Percentiles rank a stretch among this genome's conserved stretches.
phyloP scores from a whole-genome alignment of 2,888 invertebrate species.

The Aplocera efformata region DNA sequence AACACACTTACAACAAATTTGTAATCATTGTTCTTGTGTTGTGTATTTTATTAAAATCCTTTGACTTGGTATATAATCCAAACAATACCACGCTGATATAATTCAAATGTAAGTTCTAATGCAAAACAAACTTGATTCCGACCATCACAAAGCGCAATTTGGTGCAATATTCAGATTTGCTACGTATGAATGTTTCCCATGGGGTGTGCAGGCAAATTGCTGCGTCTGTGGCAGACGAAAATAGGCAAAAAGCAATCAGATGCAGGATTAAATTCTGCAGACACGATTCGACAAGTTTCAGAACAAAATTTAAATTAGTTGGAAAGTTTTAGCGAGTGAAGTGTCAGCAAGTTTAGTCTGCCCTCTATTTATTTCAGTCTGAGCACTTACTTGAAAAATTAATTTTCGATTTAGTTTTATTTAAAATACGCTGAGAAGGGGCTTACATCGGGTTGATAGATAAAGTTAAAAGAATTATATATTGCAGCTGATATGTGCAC shows the following conservation, averaged over 20 bases:
- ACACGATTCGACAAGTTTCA: conserved; percentile 12
- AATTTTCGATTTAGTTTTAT: too few species aligned
- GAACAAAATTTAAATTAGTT: conserved; percentile 9
- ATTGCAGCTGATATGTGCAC: too few species aligned
- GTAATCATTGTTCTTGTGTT: too few species aligned
- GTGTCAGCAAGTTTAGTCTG: background rate
- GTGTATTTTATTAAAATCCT: too few species aligned
- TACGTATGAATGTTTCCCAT: conserved; percentile 25
- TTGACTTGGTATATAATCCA: too few species aligned
- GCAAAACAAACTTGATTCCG: conserved; percentile 20
- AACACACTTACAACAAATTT: too few species aligned
- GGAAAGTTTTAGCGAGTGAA: conserved; percentile 2
- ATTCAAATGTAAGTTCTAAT: conserved; percentile 16
- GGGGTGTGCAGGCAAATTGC: conserved; percentile 22
- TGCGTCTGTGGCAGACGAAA: conserved; percentile 18
- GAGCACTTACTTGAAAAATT: too few species aligned
- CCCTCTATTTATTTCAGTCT: too few species aligned
- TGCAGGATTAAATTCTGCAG: conserved; percentile 16
- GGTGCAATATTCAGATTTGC: conserved; percentile 32
- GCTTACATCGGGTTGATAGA: too few species aligned
- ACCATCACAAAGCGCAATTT: conserved; percentile 28
- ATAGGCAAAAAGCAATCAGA: conserved; percentile 23
- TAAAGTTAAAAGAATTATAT: too few species aligned
- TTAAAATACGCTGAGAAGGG: too few species aligned
- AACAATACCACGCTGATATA: conserved; percentile 13